Conservation (phyloP, 2,888 invertebrate genomes). For the Platycheirus albimanus region DNA sequence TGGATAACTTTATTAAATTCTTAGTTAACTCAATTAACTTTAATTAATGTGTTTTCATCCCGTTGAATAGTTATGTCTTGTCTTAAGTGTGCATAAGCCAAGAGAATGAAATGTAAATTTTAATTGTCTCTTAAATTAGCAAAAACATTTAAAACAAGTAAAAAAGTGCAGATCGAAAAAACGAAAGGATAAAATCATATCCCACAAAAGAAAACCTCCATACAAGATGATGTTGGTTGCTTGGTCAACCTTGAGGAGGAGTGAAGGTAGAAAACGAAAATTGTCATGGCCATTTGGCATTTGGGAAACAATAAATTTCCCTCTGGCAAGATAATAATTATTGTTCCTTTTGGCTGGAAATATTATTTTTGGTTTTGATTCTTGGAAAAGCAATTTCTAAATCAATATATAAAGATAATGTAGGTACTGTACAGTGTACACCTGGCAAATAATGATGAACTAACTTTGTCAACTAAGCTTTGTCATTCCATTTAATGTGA, state of each 20-base stretch:
- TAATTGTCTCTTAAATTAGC: slow-evolving; percentile 36
- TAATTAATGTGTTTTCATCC: slow-evolving; percentile 7
- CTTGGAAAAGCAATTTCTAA: no score
- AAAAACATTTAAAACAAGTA: slow-evolving; percentile 7
- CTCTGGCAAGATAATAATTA: slow-evolving; percentile 29
- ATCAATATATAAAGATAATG: no score
- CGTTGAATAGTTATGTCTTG: no score
- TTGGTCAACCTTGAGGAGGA: not conserved
- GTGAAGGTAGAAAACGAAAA: no score
- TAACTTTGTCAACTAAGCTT: no score
- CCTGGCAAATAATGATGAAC: no score
- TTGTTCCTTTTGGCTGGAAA: not conserved
- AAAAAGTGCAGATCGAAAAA: no score
- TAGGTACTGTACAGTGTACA: no score
- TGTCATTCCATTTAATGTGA: no score
- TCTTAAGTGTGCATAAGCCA: not conserved
- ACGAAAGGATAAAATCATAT: slow-evolving; percentile 57
- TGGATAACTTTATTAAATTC: slow-evolving; percentile 57
- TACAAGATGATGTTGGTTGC: not conserved
- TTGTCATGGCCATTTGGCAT: slow-evolving; percentile 62
- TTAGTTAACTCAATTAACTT: slow-evolving; percentile 60
- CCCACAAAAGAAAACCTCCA: slow-evolving; percentile 47
- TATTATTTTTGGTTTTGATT: no score
- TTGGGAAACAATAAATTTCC: slow-evolving; percentile 38
- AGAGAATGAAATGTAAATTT: not conserved